These are phyloP conservation scores for Bellardia bayeri DNA, from an alignment of 2,888 invertebrate genomes.

Conservation along the genomic window DNA sequence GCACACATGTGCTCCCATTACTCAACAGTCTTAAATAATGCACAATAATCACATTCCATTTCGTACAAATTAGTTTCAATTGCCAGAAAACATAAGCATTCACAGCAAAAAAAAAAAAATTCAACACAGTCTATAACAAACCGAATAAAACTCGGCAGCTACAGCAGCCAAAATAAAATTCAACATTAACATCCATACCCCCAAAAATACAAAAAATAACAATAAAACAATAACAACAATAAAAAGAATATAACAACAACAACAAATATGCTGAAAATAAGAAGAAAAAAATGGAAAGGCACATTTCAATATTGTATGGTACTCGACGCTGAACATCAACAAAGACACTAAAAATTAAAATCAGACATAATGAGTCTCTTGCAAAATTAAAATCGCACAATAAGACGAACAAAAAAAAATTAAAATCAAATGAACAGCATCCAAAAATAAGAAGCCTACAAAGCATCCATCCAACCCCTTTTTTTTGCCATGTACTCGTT, in stretches of 20 bases:
- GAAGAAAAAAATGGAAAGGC: neutral
- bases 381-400: conserved; percentile 70
- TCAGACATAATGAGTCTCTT: conserved; percentile 74
- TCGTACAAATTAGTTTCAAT: conserved; percentile 79
- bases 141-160: conserved; percentile 41
- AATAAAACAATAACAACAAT: conserved; percentile 10
- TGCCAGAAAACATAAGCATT: conserved; percentile 73
- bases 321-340: conserved; percentile 57
- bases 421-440: conserved; percentile 39
- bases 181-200: conserved; percentile 39
- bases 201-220: conserved; percentile 40
- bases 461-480: conserved; percentile 60
- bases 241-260: conserved; percentile 12
- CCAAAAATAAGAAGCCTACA: conserved; percentile 63
- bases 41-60: conserved; percentile 77
- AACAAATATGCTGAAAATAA: conserved; percentile 18
- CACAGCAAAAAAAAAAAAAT: conserved; percentile 46
- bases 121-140: conserved; percentile 48
- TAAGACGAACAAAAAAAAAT: conserved; percentile 31
- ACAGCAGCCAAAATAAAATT: conserved; percentile 63
- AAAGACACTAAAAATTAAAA: conserved; percentile 64
- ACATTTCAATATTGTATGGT: conserved; percentile 65
- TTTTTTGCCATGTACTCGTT: conserved; percentile 29
- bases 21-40: conserved; percentile 75
- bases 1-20: conserved; percentile 75